A percentile compares a stretch with the other conserved stretches of the same genome.
Conservation (phyloP, 2,888 invertebrate genomes). For the Spatulosminthurus flaviceps region DNA sequence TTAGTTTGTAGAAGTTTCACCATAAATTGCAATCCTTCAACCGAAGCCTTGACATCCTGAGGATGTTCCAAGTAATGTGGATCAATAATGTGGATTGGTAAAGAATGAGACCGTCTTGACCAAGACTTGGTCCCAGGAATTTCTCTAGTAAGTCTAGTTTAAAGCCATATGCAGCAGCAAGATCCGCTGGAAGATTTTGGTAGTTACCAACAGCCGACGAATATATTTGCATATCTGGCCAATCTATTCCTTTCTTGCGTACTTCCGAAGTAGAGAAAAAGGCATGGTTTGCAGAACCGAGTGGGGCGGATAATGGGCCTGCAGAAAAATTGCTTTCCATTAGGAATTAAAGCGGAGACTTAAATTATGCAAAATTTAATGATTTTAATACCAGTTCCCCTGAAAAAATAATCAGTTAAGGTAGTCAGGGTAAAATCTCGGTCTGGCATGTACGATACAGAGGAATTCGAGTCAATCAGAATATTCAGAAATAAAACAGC, state of each 20-base stretch:
- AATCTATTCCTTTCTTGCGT: constrained; percentile 40
- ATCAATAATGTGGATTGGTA: no score
- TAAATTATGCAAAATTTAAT: no score
- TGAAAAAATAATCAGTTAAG: constrained; percentile 45
- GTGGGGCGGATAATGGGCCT: constrained; percentile 38
- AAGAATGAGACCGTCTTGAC: no score
- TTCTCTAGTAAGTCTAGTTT: constrained; percentile 44
- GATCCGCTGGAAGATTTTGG: constrained; percentile 34
- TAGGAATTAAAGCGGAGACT: no score
- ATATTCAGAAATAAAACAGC: constrained; percentile 48
- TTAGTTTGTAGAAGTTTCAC: no score
- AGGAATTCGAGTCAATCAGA: constrained; percentile 37
- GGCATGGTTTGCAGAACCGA: constrained; percentile 19
- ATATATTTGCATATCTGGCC: constrained; percentile 59
- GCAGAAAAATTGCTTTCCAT: no score
- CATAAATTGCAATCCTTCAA: no score
- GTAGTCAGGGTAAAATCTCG: constrained; percentile 48
- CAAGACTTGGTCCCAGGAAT: constrained; percentile 46
- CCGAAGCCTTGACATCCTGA: no score
- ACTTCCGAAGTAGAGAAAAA: constrained; percentile 15
- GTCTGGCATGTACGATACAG: constrained; percentile 52
- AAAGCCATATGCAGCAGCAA: constrained; percentile 41
- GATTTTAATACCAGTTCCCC: constrained; percentile 54
- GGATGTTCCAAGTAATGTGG: no score
- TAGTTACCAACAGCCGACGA: constrained; percentile 49